Percentiles rank a stretch among this genome's conserved stretches.
These are phyloP conservation scores for Pristis pectinata DNA, from an alignment of 2,797 vertebrate species.

Conservation along the genomic window DNA sequence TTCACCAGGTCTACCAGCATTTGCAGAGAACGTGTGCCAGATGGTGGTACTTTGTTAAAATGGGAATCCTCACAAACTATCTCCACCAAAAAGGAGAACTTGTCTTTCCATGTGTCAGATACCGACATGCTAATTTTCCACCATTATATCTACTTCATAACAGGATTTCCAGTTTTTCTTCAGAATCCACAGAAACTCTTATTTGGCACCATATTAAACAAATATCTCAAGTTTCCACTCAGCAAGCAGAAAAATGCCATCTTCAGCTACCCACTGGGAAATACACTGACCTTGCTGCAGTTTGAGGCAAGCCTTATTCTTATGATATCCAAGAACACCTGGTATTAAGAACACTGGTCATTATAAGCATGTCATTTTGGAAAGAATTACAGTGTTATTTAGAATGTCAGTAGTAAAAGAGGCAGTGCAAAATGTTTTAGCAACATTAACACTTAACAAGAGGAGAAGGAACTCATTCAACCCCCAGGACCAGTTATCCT, in stretches of 20 bases:
- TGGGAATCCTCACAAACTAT: neutral
- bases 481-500: neutral
- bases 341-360: neutral
- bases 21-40: neutral
- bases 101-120: neutral
- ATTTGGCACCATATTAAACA: slow-evolving; percentile 13
- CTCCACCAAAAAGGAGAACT: neutral
- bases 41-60: neutral
- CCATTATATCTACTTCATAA: neutral
- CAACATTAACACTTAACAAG: neutral
- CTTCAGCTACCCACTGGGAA: neutral
- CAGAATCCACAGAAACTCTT: neutral
- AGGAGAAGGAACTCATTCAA: neutral
- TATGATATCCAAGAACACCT: neutral
- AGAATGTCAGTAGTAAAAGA: neutral
- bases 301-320: neutral
- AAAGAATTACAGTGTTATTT: neutral
- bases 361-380: neutral
- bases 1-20: neutral
- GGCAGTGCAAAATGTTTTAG: neutral
- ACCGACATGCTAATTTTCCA: neutral
- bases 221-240: neutral
- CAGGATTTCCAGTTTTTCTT: slow-evolving; percentile 8
- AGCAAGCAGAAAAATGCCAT: slow-evolving; percentile 10
- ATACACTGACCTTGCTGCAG: neutral